These are phyloP conservation scores for Chironomus tentans DNA, from an alignment of 2,888 invertebrate genomes.

Conservation along the genomic window DNA sequence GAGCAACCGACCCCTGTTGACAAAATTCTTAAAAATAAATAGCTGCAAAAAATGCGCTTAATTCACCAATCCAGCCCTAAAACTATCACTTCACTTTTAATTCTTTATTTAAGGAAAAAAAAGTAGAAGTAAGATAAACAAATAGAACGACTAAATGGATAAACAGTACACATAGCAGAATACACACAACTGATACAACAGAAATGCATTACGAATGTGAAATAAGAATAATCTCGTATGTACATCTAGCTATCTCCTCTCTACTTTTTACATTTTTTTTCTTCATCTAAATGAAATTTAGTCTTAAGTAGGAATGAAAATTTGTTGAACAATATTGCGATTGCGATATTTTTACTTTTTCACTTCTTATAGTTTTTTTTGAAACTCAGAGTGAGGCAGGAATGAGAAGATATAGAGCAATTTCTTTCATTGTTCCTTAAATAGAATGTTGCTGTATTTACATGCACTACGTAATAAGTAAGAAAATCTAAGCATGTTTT, in stretches of 20 bases:
- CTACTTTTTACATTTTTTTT: too few species aligned
- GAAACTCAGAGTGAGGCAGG: neutral
- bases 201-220: neutral
- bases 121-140: neutral
- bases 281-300: too few species aligned
- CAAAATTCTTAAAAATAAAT: too few species aligned
- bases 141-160: neutral
- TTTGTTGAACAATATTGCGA: neutral
- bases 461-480: neutral
- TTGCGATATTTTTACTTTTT: neutral
- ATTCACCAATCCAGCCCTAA: neutral
- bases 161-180: neutral
- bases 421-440: neutral
- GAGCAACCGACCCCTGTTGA: too few species aligned
- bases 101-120: neutral
- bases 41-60: neutral
- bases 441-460: neutral
- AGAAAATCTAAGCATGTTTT: neutral
- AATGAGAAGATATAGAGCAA: neutral
- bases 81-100: neutral
- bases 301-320: neutral
- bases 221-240: neutral
- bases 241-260: too few species aligned
- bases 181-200: neutral
- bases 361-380: neutral